These are phyloP conservation scores for Steinernema khuongi DNA, from an alignment of 1,140 invertebrate genomes.

Conservation along the genomic window DNA sequence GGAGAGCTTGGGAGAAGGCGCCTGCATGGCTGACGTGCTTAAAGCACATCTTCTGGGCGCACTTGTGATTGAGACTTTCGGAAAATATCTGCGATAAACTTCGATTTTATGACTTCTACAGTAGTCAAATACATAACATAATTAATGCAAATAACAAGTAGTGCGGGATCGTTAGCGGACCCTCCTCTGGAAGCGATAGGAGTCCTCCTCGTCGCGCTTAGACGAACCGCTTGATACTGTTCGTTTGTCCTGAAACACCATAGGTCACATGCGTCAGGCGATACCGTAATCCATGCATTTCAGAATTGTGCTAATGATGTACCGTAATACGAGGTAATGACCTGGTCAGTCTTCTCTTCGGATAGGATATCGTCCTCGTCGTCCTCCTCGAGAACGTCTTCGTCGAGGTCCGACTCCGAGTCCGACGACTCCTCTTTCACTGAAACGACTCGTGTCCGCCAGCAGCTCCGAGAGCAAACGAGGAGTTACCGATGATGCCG, in stretches of 20 bases:
- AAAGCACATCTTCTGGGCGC: too few relatives aligned
- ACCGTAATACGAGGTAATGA: slow-evolving; percentile 23
- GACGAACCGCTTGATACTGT: slow-evolving; percentile 51
- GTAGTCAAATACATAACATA: slow-evolving; percentile 27
- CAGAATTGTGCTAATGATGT: neutral
- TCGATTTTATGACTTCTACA: neutral
- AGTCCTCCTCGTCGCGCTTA: slow-evolving; percentile 44
- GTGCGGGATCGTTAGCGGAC: neutral
- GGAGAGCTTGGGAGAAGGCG: too few relatives aligned
- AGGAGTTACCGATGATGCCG: slow-evolving; percentile 52
- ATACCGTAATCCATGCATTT: slow-evolving; percentile 1
- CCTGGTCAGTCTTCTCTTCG: slow-evolving; percentile 52
- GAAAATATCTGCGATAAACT: too few relatives aligned
- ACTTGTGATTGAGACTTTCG: too few relatives aligned
- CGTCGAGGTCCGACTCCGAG: slow-evolving; percentile 57
- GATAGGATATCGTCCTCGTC: slow-evolving; percentile 49
- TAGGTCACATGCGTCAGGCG: neutral
- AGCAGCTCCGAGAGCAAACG: slow-evolving; percentile 12
- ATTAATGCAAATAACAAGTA: slow-evolving; percentile 6
- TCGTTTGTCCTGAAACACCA: slow-evolving; percentile 44
- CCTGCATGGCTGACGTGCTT: too few relatives aligned
- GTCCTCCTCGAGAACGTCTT: slow-evolving; percentile 56
- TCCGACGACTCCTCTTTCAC: slow-evolving; percentile 54
- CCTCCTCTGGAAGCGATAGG: neutral
- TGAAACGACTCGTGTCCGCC: slow-evolving; percentile 31